These are phyloP conservation scores for Cotesia vestalis DNA, from an alignment of 1,140 invertebrate genomes.

Conservation along the genomic window DNA sequence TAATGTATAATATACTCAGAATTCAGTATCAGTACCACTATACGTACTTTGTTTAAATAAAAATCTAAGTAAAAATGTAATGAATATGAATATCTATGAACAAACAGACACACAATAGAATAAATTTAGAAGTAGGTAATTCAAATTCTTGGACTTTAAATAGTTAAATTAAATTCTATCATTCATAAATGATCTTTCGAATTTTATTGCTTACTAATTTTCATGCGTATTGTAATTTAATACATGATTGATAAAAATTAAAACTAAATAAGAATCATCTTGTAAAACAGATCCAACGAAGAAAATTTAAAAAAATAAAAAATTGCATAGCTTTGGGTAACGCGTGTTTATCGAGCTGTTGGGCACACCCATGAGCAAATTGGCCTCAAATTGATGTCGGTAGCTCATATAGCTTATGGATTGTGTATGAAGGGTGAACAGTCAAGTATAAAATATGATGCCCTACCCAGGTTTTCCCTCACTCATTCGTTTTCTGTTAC, in stretches of 20 bases:
- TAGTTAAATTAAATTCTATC: too few relatives aligned
- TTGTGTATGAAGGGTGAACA: conserved; percentile 13
- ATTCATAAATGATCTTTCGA: too few relatives aligned
- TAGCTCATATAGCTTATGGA: conserved; percentile 18
- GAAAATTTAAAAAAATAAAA: not conserved
- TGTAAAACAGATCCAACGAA: not conserved
- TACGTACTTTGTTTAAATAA: not conserved
- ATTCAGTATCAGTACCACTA: not conserved
- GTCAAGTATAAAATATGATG: not conserved
- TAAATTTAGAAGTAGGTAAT: too few relatives aligned
- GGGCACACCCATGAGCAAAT: conserved; percentile 26
- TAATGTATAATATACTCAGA: conserved; percentile 11
- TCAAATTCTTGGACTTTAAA: too few relatives aligned
- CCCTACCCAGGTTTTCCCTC: not conserved
- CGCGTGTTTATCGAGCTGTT: conserved; percentile 13
- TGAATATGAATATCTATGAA: not conserved
- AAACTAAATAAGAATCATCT: too few relatives aligned
- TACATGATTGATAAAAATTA: too few relatives aligned
- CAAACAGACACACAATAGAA: too few relatives aligned
- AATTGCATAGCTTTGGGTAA: not conserved
- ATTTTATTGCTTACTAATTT: too few relatives aligned
- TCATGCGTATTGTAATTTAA: too few relatives aligned
- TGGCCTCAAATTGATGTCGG: conserved; percentile 13
- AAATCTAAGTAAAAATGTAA: not conserved
- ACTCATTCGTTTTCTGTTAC: not conserved